A percentile compares a stretch with the other conserved stretches of the same genome.
Evolutionary conservation across 2,797 vertebrate genomes (phyloP).

Genomic region (Tenualosa ilisha): DNA sequence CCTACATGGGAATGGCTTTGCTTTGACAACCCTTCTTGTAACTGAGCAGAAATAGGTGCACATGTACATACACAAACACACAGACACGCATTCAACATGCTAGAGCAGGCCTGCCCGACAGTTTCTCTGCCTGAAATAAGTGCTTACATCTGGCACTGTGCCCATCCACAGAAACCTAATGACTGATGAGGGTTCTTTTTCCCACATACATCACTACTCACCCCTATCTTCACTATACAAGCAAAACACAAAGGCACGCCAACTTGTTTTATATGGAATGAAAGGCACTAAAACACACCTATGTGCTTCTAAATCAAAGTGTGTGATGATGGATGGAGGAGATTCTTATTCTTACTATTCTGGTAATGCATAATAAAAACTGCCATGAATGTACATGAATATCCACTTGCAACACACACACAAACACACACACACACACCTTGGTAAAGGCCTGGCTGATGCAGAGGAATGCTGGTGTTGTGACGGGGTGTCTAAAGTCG

Average conservation of each 20-base stretch:
- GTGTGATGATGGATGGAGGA: too few species aligned
- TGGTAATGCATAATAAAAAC: background rate
- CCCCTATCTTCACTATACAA: background rate
- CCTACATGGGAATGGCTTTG: slow-evolving; percentile 1
- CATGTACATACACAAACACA: slow-evolving; percentile 14
- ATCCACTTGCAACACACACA: background rate
- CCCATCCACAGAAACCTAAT: background rate
- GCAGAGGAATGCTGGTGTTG: slow-evolving; percentile 88
- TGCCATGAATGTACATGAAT: background rate
- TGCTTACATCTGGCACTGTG: background rate
- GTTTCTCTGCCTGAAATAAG: background rate
- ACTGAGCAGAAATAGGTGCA: background rate
- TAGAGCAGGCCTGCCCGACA: background rate
- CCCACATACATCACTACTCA: background rate
- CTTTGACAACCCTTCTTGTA: slow-evolving; percentile 34
- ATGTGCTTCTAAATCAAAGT: background rate
- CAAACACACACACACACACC: slow-evolving; percentile 67
- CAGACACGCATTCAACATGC: background rate
- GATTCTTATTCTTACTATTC: background rate
- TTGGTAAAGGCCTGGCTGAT: slow-evolving; percentile 90
- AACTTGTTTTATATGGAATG: too few species aligned
- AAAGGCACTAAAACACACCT: background rate
- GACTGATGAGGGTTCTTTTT: background rate
- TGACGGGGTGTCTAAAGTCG: slow-evolving; percentile 91
- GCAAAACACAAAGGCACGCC: background rate